A percentile compares a stretch with the other conserved stretches of the same genome.
Conservation (phyloP, 2,888 invertebrate genomes). For the Didymodactylos carnosus region DNA sequence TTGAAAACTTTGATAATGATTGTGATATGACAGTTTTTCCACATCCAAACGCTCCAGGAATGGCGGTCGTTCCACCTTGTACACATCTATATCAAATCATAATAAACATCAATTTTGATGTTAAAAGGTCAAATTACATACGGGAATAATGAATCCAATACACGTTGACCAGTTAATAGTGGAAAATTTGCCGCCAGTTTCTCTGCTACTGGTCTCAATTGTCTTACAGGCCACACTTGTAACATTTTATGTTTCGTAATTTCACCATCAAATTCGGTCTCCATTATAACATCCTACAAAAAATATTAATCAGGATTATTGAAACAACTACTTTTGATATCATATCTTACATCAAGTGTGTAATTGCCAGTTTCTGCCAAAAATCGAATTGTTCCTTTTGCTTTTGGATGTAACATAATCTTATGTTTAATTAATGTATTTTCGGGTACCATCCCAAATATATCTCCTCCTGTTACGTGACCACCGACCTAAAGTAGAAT, state of each 20-base stretch:
- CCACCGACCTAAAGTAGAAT: slow-evolving; percentile 43
- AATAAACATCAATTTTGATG: neutral
- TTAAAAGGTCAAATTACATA: slow-evolving; percentile 38
- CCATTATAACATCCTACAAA: slow-evolving; percentile 59
- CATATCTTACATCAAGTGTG: slow-evolving; percentile 36
- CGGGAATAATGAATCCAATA: slow-evolving; percentile 93
- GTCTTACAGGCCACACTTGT: slow-evolving; percentile 98
- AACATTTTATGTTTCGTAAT: slow-evolving; percentile 76
- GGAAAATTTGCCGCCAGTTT: slow-evolving; percentile 96
- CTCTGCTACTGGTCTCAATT: slow-evolving; percentile 83
- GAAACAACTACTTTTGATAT: neutral
- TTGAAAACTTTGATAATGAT: slow-evolving; percentile 94
- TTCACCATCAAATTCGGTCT: slow-evolving; percentile 95
- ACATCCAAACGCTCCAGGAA: slow-evolving; percentile 98
- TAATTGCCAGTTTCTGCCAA: slow-evolving; percentile 82
- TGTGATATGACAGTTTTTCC: slow-evolving; percentile 99
- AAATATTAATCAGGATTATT: neutral
- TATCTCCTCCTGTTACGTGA: slow-evolving; percentile 92
- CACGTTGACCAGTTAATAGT: slow-evolving; percentile 86
- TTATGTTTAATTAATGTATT: slow-evolving; percentile 92
- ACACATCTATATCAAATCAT: slow-evolving; percentile 51
- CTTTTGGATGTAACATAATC: slow-evolving; percentile 75
- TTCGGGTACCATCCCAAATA: slow-evolving; percentile 85
- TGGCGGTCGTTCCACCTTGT: slow-evolving; percentile 93
- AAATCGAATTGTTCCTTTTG: slow-evolving; percentile 85